phyloP scores from a whole-genome alignment of 1,140 invertebrate species.

The Drosophila kikkawai region DNA sequence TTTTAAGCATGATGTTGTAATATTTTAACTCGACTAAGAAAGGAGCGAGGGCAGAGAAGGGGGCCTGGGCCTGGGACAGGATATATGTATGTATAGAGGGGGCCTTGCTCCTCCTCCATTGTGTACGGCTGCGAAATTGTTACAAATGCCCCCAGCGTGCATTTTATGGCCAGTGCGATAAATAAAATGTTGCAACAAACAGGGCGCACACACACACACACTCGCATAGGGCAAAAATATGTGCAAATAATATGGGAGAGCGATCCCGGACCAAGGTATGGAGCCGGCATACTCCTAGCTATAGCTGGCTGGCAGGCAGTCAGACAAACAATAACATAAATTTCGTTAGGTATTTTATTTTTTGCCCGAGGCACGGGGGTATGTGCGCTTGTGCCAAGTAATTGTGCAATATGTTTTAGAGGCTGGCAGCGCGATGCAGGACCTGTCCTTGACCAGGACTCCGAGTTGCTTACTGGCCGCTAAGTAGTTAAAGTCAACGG shows the following conservation, averaged over 20 bases:
- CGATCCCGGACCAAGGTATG: slow-evolving; percentile 51
- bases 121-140: slow-evolving; percentile 76
- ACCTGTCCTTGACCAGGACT: slow-evolving; percentile 60
- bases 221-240: slow-evolving; percentile 26
- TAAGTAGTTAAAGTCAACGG: slow-evolving; percentile 37
- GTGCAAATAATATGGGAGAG: slow-evolving; percentile 74
- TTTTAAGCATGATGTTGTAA: slow-evolving; percentile 84
- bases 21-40: slow-evolving; percentile 83
- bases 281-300: slow-evolving; percentile 42
- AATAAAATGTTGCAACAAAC: slow-evolving; percentile 81
- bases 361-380: slow-evolving; percentile 19
- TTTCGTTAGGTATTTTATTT: slow-evolving; percentile 74
- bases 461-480: slow-evolving; percentile 22
- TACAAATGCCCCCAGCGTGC: slow-evolving; percentile 82
- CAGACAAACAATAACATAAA: slow-evolving; percentile 84
- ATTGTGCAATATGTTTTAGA: slow-evolving; percentile 81
- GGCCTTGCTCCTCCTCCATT: slow-evolving; percentile 53
- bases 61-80: too few species aligned
- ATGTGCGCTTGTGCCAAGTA: slow-evolving; percentile 57
- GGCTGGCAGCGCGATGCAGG: slow-evolving; percentile 37
- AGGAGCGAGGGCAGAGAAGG: background rate
- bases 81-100: slow-evolving; percentile 4
- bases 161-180: slow-evolving; percentile 82
- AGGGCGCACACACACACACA: slow-evolving; percentile 21
- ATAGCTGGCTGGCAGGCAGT: slow-evolving; percentile 37